Evolutionary conservation across 2,113 vertebrate genomes (phyloP).

Genomic region (Istiophorus platypterus): DNA sequence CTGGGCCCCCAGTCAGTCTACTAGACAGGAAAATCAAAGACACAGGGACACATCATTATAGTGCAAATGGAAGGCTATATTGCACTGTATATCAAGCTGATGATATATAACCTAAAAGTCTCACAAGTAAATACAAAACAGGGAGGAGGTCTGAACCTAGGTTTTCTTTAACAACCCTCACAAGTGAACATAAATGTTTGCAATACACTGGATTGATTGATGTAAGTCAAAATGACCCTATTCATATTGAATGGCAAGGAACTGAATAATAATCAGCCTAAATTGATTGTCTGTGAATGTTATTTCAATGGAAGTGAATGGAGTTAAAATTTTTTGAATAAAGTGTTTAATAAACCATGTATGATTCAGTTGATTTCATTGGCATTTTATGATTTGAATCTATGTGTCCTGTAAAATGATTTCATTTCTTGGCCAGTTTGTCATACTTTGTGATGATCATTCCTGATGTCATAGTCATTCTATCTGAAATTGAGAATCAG

Average conservation of each 20-base stretch:
- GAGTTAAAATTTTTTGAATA: constrained; percentile 15
- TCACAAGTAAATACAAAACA: constrained; percentile 29
- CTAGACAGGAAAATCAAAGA: constrained; percentile 69
- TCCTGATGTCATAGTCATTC: neutral
- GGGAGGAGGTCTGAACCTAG: constrained; percentile 14
- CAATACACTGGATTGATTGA: constrained; percentile 17
- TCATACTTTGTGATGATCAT: constrained; percentile 16
- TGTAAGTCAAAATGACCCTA: constrained; percentile 8
- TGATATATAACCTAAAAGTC: constrained; percentile 41
- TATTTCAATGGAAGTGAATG: constrained; percentile 6
- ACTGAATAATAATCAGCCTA: neutral
- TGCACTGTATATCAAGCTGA: constrained; percentile 17
- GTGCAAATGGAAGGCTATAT: constrained; percentile 46
- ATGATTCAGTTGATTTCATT: constrained; percentile 28
- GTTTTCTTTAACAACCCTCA: constrained; percentile 27
- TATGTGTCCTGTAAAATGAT: constrained; percentile 13
- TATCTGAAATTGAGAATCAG: neutral
- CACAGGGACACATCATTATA: constrained; percentile 47
- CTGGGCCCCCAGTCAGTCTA: constrained; percentile 46
- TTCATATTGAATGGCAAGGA: constrained; percentile 2
- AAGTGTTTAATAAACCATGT: constrained; percentile 25
- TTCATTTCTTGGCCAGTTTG: constrained; percentile 17
- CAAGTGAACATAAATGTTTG: constrained; percentile 32
- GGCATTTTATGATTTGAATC: constrained; percentile 14
- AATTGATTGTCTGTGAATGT: constrained; percentile 18